Base-by-base conservation (phyloP, 1,140 invertebrate genomes). In the Triops cancriformis region DNA sequence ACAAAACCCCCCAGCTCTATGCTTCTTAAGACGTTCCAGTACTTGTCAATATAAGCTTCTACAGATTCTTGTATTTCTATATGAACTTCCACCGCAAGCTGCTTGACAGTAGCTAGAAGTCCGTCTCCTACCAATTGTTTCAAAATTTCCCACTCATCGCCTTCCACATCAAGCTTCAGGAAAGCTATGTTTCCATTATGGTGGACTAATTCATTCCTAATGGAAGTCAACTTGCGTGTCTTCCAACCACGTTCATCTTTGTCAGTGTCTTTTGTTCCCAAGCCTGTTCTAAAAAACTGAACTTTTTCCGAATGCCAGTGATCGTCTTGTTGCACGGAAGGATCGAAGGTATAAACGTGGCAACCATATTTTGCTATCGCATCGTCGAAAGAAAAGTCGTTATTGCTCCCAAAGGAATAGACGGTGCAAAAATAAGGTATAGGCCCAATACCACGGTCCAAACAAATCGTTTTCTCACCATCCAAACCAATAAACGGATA, bases 371-470 rank as follows among this genome's bases (percentile, higher is more conserved):
- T 73, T n/a, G 72, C 81, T 26, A 80, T 74, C 4, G 76, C 75
- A 26, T 82, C 81, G 72, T 82, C 82, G 74, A 82, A 82, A 1
- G 78, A 80, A 81, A 81, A 82, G 28, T 82, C 82, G 74, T 82
- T 80, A 42, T 82, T 80, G 23, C 81, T 78, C 1, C 81, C 81
- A 41, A 81, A 79, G 18, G 81, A 81, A 41, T 79, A 80, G 37
- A 81, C 81, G 26, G 75, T n/a, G 45, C 81, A 81, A 31, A 76
- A 77, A 23, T 51, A 73, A 5, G 76, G 31, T 9, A 14, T 31
- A 14, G 80, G 73, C 26, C 43, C 26, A 18, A 81, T 74, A 26
- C 45, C 72, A 0, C 73, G 27, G 72, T 79, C 80, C 72, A 81
- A 9, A 64, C 81, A 81, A 41, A 81, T 77, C 14, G 73, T 26